Evolutionary conservation across 2,113 vertebrate species (phyloP).

Genomic region (Gasterosteus aculeatus): DNA sequence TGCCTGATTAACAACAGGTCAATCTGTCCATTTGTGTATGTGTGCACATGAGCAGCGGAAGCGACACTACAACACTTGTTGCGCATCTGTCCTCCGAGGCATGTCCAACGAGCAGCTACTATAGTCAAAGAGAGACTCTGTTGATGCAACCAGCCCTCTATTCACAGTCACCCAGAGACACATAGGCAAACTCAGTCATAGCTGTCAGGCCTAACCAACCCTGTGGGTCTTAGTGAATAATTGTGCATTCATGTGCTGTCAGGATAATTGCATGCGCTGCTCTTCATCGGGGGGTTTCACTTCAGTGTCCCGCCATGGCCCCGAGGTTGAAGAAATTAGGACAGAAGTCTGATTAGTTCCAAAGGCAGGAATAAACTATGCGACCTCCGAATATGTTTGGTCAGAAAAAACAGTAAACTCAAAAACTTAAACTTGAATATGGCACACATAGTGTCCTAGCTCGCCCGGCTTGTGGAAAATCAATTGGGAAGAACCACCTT

Average conservation of each 20-base stretch:
- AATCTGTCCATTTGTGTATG: conserved; percentile 82
- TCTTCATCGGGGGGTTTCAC: background rate
- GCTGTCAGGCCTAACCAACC: conserved; percentile 19
- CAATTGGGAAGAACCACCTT: background rate
- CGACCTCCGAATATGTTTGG: background rate
- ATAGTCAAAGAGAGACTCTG: conserved; percentile 42
- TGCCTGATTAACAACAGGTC: conserved; percentile 82
- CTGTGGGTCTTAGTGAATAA: conserved; percentile 10
- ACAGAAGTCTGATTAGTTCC: background rate
- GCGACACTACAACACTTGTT: conserved; percentile 71
- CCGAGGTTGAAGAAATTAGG: background rate
- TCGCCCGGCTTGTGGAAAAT: background rate
- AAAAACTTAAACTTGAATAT: background rate
- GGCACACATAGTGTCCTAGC: background rate
- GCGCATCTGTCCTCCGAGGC: conserved; percentile 66
- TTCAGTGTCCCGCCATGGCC: background rate
- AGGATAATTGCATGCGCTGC: conserved; percentile 4
- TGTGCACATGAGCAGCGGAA: conserved; percentile 39
- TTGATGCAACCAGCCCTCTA: conserved; percentile 71
- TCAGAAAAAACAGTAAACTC: background rate
- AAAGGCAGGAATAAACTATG: background rate
- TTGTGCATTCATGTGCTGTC: conserved; percentile 35
- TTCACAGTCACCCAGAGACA: conserved; percentile 33
- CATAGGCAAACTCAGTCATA: conserved; percentile 35
- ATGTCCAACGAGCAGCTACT: conserved; percentile 49